Conservation (phyloP, 2,113 vertebrate genomes). For the Chaenogobius annularis region DNA sequence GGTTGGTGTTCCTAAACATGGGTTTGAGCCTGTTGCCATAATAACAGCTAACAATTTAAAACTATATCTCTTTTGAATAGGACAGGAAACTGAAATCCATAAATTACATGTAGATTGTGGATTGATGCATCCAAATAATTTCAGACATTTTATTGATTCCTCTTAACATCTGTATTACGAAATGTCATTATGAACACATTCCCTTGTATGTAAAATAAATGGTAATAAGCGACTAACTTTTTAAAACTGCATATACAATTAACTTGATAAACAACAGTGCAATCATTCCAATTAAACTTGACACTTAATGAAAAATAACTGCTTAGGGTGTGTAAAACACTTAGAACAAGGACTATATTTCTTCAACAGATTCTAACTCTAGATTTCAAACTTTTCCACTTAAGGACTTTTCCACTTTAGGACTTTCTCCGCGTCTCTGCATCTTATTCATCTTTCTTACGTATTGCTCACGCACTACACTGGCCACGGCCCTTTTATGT, state of each 20-base stretch:
- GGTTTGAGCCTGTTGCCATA: too few relatives aligned
- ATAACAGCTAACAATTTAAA: too few relatives aligned
- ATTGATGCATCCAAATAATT: neutral
- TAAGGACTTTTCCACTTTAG: neutral
- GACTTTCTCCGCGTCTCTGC: neutral
- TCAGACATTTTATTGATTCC: neutral
- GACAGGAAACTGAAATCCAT: too few relatives aligned
- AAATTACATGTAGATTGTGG: too few relatives aligned
- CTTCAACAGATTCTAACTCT: neutral
- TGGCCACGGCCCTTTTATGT: conserved; percentile 18
- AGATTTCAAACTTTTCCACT: neutral
- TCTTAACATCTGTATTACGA: neutral
- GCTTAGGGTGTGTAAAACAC: neutral
- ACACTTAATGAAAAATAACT: neutral
- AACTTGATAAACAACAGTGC: neutral
- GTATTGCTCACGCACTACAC: conserved; percentile 38
- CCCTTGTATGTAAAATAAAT: neutral
- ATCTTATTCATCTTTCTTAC: neutral
- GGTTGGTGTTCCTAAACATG: too few relatives aligned
- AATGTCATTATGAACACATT: neutral
- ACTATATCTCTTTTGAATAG: too few relatives aligned
- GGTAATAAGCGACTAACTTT: neutral
- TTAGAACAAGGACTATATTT: neutral
- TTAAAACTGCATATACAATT: neutral
- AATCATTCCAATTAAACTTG: neutral